phyloP scores from a whole-genome alignment of 2,113 vertebrate genomes.

The Dipodomys merriami region DNA sequence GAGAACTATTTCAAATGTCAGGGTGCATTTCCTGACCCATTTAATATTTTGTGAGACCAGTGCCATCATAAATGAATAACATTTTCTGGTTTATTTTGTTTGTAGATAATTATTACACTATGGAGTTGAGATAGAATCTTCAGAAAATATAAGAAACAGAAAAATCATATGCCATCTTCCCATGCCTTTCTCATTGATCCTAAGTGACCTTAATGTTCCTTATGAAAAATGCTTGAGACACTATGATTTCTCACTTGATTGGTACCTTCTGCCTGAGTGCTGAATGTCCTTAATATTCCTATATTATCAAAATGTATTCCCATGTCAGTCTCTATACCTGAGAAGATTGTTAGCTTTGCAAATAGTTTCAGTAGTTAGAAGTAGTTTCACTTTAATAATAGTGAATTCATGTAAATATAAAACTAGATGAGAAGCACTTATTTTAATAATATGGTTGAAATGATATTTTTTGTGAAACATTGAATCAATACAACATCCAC shows the following conservation, averaged over 20 bases:
- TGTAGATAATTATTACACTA: background rate
- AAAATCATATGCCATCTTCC: background rate
- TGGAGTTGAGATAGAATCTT: background rate
- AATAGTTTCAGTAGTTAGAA: background rate
- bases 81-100: background rate
- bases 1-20: slow-evolving; percentile 40
- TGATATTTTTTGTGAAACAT: background rate
- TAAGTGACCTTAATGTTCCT: background rate
- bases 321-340: background rate
- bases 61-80: background rate
- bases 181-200: background rate
- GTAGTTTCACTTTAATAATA: background rate
- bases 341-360: background rate
- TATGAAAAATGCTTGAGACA: background rate
- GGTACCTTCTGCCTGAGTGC: background rate
- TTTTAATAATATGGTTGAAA: background rate
- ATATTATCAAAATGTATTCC: background rate
- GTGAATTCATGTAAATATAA: background rate
- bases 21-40: background rate
- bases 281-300: background rate
- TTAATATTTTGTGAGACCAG: background rate
- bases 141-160: background rate
- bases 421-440: background rate
- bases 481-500: background rate
- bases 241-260: background rate